Percentiles rank a stretch among this genome's conserved stretches.
phyloP scores from a whole-genome alignment of 2,797 vertebrate genomes.

The Podargus strigoides region DNA sequence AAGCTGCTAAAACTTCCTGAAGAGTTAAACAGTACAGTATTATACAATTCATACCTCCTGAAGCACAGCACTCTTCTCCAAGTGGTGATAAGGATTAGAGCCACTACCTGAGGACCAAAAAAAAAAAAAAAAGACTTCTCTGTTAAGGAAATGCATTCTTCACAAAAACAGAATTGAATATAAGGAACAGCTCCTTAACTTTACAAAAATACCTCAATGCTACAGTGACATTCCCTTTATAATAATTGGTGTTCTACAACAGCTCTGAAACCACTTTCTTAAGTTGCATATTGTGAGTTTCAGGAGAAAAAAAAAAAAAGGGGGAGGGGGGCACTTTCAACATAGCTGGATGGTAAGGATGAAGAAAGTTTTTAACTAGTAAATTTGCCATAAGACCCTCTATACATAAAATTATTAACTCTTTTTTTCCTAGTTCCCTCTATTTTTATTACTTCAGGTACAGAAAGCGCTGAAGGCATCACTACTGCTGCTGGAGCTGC shows the following conservation, averaged over 20 bases:
- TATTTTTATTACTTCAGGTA: neutral
- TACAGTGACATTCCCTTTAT: neutral
- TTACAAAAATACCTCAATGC: neutral
- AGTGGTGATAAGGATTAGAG: constrained; percentile 95
- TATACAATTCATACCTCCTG: constrained; percentile 91
- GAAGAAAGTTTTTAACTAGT: neutral
- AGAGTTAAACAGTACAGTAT: fast-evolving
- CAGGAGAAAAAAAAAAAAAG: fast-evolving
- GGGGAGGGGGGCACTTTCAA: neutral
- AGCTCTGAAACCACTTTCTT: neutral
- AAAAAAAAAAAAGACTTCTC: neutral
- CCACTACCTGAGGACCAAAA: constrained; percentile 83
- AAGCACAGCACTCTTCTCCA: constrained; percentile 96
- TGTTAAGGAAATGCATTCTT: neutral
- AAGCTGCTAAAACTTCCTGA: neutral
- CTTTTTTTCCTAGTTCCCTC: neutral
- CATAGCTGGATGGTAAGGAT: neutral
- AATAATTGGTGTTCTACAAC: neutral
- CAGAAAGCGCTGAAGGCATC: neutral
- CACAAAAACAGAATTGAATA: neutral
- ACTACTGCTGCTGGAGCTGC: neutral
- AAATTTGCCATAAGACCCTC: neutral
- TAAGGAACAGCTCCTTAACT: neutral
- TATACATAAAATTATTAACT: neutral
- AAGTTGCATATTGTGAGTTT: neutral